A percentile compares a stretch with the other conserved stretches of the same genome.
These are phyloP conservation scores for Mustela lutreola DNA, from an alignment of 2,113 vertebrate genomes.

Conservation along the genomic window DNA sequence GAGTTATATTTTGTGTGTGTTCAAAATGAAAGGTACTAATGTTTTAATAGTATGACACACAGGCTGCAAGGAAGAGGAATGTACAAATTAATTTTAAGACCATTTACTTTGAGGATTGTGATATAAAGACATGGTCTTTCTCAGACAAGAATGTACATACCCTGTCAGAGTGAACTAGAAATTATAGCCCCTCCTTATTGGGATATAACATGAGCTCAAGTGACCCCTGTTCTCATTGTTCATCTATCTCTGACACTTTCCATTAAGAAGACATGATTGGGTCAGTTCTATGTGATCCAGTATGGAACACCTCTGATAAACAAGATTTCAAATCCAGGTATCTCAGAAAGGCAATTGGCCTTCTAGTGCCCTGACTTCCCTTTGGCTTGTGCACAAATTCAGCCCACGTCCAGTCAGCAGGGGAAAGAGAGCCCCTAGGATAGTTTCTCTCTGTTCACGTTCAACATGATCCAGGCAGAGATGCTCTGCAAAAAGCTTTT, in stretches of 20 bases:
- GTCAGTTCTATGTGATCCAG: not conserved
- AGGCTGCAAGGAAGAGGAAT: not conserved
- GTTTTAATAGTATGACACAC: not conserved
- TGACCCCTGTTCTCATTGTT: not conserved
- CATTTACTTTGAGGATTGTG: not conserved
- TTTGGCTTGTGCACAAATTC: not conserved
- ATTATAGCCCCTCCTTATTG: not conserved
- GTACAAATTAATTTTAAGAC: not conserved
- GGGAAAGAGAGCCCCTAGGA: not conserved
- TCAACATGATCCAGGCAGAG: not conserved
- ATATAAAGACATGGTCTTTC: not conserved
- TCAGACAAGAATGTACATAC: not conserved
- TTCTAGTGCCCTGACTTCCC: not conserved
- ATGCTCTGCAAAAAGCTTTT: not conserved
- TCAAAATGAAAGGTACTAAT: conserved; percentile 6
- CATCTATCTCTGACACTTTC: not conserved
- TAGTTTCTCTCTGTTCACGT: not conserved
- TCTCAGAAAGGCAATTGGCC: not conserved
- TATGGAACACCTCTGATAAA: not conserved
- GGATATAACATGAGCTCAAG: not conserved
- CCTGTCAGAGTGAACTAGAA: not conserved
- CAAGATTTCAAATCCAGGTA: not conserved
- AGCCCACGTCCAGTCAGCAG: not conserved
- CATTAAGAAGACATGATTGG: not conserved
- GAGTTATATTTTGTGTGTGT: not conserved